These are phyloP conservation scores for Amblyjoppa fuscipennis DNA, from an alignment of 2,888 invertebrate genomes.

Conservation along the genomic window DNA sequence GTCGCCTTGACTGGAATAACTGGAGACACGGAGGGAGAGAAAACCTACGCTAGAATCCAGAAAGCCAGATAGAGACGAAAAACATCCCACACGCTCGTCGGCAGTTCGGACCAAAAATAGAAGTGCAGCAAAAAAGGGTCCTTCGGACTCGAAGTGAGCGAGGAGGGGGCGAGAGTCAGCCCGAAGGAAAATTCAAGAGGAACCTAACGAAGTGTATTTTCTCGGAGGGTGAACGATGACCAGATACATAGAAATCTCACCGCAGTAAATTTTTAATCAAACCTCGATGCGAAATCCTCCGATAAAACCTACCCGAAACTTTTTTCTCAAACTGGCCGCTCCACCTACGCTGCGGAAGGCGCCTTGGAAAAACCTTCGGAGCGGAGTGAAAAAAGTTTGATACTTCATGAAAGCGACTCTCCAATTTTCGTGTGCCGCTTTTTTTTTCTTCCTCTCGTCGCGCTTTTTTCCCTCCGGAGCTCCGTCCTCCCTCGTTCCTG, in stretches of 20 bases:
- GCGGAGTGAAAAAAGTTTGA: conserved; percentile 55
- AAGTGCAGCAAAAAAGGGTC: conserved; percentile 49
- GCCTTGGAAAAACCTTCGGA: neutral
- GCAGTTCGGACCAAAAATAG: conserved; percentile 56
- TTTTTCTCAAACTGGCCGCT: neutral
- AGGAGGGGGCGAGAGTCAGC: conserved; percentile 6
- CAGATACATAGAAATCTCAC: neutral
- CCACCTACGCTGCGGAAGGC: neutral
- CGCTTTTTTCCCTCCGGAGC: conserved; percentile 36
- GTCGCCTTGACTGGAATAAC: conserved; percentile 46
- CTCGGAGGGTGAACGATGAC: too few relatives aligned
- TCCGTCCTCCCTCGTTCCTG: conserved; percentile 60
- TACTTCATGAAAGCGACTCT: conserved; percentile 48
- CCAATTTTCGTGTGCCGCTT: conserved; percentile 34
- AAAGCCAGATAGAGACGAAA: conserved; percentile 5
- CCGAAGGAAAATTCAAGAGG: neutral
- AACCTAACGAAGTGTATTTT: too few relatives aligned
- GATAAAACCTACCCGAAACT: conserved; percentile 32
- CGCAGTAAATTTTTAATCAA: conserved; percentile 27
- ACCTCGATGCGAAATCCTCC: conserved; percentile 9
- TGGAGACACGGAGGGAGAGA: conserved; percentile 25
- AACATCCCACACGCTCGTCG: conserved; percentile 6
- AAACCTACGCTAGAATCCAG: neutral
- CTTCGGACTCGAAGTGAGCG: conserved; percentile 34
- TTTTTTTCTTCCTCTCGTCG: conserved; percentile 43